Conservation (phyloP, 2,797 vertebrate genomes). For the Xenopus petersii region DNA sequence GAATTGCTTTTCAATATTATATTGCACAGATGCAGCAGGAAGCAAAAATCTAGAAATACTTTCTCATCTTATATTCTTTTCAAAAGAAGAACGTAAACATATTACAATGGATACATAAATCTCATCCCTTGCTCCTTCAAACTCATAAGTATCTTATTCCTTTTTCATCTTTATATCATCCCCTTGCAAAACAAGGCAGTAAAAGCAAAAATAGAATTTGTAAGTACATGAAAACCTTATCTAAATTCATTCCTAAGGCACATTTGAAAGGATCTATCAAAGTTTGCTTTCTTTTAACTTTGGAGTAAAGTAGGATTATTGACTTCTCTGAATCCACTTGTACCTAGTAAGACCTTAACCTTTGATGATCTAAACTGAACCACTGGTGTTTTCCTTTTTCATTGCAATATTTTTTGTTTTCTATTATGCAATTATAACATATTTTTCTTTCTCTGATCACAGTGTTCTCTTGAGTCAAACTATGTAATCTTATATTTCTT, state of each 20-base stretch:
- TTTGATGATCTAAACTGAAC: background rate
- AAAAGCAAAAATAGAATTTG: constrained; percentile 2
- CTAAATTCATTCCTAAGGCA: constrained; percentile 1
- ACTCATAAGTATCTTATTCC: background rate
- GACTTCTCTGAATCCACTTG: background rate
- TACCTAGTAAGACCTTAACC: background rate
- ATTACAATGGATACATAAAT: background rate
- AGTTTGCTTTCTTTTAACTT: background rate
- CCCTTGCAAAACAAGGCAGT: background rate
- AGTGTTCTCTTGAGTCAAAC: too few species aligned
- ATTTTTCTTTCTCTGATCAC: too few species aligned
- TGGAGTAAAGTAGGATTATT: background rate
- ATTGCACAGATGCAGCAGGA: too few species aligned
- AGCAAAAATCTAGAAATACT: too few species aligned
- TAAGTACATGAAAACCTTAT: background rate
- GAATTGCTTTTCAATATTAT: too few species aligned
- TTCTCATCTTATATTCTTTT: too few species aligned
- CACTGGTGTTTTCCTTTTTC: background rate
- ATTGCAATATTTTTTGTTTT: too few species aligned
- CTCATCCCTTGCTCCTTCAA: background rate
- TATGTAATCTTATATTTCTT: too few species aligned
- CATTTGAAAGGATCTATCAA: constrained; percentile 1
- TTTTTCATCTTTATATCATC: background rate
- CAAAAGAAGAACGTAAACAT: too few species aligned
- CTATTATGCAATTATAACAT: too few species aligned